A percentile compares a stretch with the other conserved stretches of the same genome.
Evolutionary conservation across 2,797 vertebrate genomes (phyloP).

Genomic region (Periophthalmus magnuspinnatus): DNA sequence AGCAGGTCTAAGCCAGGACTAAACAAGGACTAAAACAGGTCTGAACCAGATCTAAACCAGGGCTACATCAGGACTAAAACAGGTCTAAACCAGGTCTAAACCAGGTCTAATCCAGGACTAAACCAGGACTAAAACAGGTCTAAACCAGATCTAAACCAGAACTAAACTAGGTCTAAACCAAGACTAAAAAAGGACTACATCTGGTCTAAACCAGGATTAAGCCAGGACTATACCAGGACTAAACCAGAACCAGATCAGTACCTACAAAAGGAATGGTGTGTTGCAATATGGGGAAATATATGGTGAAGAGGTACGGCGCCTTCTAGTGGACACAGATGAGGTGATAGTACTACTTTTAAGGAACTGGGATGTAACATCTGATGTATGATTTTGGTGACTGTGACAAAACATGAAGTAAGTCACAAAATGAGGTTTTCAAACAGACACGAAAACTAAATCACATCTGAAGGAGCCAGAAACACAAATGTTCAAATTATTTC

Average conservation of each 20-base stretch:
- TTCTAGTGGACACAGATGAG: background rate
- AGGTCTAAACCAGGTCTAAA: background rate
- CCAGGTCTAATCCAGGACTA: background rate
- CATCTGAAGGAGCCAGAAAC: no score
- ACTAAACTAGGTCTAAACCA: background rate
- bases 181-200: background rate
- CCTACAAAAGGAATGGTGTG: background rate
- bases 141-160: background rate
- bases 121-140: no score
- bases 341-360: background rate
- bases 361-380: no score
- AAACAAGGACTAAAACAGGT: background rate
- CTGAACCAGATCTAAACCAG: background rate
- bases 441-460: no score
- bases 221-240: background rate
- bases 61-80: background rate
- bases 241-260: background rate
- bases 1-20: no score
- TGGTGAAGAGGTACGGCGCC: background rate
- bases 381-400: no score
- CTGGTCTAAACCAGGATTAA: background rate
- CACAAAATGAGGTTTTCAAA: no score
- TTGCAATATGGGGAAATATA: no score
- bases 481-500: no score
- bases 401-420: no score